Conservation (phyloP, 2,113 vertebrate genomes). For the Ictalurus furcatus region DNA sequence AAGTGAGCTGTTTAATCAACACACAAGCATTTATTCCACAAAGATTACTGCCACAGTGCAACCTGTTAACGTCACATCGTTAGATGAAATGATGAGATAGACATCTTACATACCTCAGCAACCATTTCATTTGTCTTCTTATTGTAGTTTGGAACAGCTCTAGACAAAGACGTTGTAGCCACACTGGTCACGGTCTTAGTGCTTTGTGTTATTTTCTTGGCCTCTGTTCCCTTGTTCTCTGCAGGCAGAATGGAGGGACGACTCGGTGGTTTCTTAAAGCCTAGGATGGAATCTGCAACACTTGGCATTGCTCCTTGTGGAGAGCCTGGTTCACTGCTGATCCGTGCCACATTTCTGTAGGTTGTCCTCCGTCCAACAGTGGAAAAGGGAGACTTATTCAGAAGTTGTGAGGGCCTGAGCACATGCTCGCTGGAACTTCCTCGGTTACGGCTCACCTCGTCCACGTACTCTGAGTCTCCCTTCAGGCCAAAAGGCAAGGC, state of each 20-base stretch:
- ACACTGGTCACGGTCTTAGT: conserved; percentile 52
- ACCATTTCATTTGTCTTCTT: conserved; percentile 62
- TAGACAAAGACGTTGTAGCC: conserved; percentile 56
- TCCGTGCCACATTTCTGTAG: conserved; percentile 49
- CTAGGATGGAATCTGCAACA: conserved; percentile 54
- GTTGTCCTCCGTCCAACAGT: conserved; percentile 56
- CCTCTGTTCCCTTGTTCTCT: conserved; percentile 55
- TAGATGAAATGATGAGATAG: neutral
- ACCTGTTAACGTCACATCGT: neutral
- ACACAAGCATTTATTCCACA: neutral
- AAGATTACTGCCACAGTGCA: neutral
- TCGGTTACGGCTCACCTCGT: conserved; percentile 70
- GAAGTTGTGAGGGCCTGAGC: conserved; percentile 80
- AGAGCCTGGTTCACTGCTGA: conserved; percentile 66
- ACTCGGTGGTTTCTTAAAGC: conserved; percentile 58
- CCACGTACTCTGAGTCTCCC: conserved; percentile 66
- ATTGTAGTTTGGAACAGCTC: conserved; percentile 27
- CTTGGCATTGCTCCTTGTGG: conserved; percentile 65
- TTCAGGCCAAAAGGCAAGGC: conserved; percentile 75
- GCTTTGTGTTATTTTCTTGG: conserved; percentile 41
- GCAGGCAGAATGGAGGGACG: conserved; percentile 65
- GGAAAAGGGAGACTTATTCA: conserved; percentile 68
- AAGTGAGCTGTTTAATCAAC: neutral
- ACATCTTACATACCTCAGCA: conserved; percentile 64
- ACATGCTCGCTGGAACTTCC: conserved; percentile 85